Base-by-base conservation (phyloP, 2,888 invertebrate species). In the Theretra japonica region DNA sequence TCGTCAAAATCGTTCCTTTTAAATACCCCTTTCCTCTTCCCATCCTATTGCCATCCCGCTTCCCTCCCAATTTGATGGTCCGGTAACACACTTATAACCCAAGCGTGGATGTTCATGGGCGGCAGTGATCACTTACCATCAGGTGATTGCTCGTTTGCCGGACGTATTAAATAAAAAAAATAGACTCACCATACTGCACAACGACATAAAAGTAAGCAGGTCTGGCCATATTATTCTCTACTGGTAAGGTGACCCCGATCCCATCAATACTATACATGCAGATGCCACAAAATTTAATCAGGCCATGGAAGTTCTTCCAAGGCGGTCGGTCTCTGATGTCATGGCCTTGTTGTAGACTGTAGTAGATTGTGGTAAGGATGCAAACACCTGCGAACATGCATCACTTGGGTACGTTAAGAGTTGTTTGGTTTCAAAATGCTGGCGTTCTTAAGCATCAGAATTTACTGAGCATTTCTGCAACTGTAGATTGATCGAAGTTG, bases 201-300 rank as follows among this genome's bases (percentile, higher is more conserved):
- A 88, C 85, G 6, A 79, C 53, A 7, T 68, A 69, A 60, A 87
- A 87, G 59, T 85, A 80, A 30, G 81, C 79, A 0, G 91, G 91
- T 17, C 75, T 78, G 2, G 74, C 77, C 91, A 92, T 91, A 72
- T 87, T 84, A 70, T 92, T 92, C 70, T 92, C 91, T 0, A 91
- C 81, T 0, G 90, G 85, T 57, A 92, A 70, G 0, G 85, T 79
- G 3, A 88, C 75, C 0, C 81, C 81, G 4, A 86, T 78, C 0
- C 90, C 90, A 76, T 95, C 95, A 58, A 95, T 80, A 62, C 95
- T 95, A 79, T 95, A 95, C 21, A 95, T 88, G 60, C 92, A 94
- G 0, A 95, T 90, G 4, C 95, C 95, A 70, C 92, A 90, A 85
- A 95, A 95, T 78, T 80, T 80, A 21, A 88, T 75, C 15, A 90